phyloP scores from a whole-genome alignment of 2,888 invertebrate genomes.

The Oscheius sp. region DNA sequence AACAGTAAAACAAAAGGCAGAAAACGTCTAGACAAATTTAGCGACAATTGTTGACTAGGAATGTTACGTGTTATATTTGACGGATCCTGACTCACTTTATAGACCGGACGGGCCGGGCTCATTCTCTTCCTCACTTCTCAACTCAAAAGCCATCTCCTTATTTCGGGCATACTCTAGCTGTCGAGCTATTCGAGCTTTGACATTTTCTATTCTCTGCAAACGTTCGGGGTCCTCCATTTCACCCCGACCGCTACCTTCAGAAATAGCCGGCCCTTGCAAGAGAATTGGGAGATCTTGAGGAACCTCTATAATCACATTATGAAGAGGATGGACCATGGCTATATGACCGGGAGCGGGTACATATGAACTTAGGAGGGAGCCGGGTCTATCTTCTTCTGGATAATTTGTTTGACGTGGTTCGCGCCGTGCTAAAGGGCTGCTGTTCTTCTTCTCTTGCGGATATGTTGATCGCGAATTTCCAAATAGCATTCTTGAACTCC shows the following conservation, averaged over 20 bases:
- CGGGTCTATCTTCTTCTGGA: background rate
- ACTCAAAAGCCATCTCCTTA: background rate
- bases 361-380: background rate
- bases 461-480: too few species aligned
- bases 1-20: background rate
- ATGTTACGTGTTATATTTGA: background rate
- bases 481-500: too few species aligned
- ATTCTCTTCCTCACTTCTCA: slow-evolving; percentile 17
- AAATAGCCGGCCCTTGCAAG: too few species aligned
- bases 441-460: background rate
- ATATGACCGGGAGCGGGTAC: background rate
- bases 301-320: background rate
- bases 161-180: background rate
- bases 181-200: background rate
- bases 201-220: background rate
- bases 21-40: background rate
- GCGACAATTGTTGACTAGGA: background rate
- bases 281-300: background rate
- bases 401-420: background rate
- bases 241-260: too few species aligned
- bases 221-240: too few species aligned
- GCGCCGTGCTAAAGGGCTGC: too few species aligned
- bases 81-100: background rate
- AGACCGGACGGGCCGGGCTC: slow-evolving; percentile 2
- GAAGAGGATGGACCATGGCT: too few species aligned